A percentile compares a stretch with the other conserved stretches of the same genome.
These are phyloP conservation scores for Anguilla anguilla DNA, from an alignment of 2,797 vertebrate species.

Conservation along the genomic window DNA sequence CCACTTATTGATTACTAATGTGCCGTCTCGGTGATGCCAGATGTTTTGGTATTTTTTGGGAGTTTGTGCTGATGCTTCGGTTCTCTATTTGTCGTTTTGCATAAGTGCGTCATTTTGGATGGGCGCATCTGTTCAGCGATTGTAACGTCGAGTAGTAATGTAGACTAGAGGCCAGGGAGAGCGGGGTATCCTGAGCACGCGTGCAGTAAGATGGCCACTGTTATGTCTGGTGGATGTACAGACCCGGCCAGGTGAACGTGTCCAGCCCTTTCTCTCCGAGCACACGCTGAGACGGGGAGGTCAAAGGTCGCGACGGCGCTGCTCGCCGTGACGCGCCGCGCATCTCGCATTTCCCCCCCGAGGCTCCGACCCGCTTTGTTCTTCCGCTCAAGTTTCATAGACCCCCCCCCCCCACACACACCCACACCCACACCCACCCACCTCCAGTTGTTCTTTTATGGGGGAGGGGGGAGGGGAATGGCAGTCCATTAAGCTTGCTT, in stretches of 20 bases:
- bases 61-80: too few relatives aligned
- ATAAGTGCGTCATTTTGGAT: too few relatives aligned
- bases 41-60: too few relatives aligned
- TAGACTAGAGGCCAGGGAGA: not conserved
- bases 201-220: not conserved
- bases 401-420: not conserved
- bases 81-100: too few relatives aligned
- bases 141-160: too few relatives aligned
- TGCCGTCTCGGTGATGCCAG: too few relatives aligned
- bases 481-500: not conserved
- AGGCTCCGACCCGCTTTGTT: not conserved
- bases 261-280: not conserved
- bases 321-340: not conserved
- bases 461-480: not conserved
- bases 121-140: too few relatives aligned
- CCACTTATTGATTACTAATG: too few relatives aligned
- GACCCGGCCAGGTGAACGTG: not conserved
- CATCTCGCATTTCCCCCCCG: not conserved
- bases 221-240: not conserved
- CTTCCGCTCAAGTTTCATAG: not conserved
- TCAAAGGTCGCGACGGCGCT: not conserved
- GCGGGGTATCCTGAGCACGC: not conserved
- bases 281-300: not conserved
- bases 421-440: not conserved
- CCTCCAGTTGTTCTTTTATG: conserved; percentile 5